Evolutionary conservation across 2,113 vertebrate genomes (phyloP).

Genomic region (Chionomys nivalis): DNA sequence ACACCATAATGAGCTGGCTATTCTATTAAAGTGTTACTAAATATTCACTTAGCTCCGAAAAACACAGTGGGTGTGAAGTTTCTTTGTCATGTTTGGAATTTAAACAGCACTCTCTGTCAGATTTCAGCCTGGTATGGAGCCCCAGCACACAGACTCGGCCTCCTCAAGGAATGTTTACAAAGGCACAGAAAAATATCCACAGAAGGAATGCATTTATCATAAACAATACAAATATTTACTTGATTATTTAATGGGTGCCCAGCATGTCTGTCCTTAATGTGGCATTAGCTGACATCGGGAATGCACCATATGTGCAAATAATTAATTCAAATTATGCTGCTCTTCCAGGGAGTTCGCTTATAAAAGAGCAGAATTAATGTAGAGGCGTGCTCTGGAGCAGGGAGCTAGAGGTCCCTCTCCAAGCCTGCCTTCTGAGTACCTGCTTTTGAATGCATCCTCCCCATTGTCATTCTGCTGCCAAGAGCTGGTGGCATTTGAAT

Average conservation of each 20-base stretch:
- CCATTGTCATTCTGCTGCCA: conserved; percentile 84
- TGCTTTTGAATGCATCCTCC: conserved; percentile 73
- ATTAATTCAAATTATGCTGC: conserved; percentile 87
- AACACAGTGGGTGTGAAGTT: conserved; percentile 77
- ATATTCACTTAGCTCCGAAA: conserved; percentile 82
- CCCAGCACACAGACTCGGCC: conserved; percentile 62
- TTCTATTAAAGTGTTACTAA: conserved; percentile 85
- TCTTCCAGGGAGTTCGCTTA: conserved; percentile 82
- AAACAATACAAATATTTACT: conserved; percentile 90
- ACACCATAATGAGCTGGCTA: conserved; percentile 78
- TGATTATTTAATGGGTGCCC: conserved; percentile 87
- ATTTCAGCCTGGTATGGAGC: conserved; percentile 75
- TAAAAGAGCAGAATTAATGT: conserved; percentile 84
- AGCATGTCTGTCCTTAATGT: conserved; percentile 87
- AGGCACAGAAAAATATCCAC: conserved; percentile 80
- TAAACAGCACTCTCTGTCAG: conserved; percentile 80
- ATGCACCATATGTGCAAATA: conserved; percentile 87
- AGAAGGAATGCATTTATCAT: conserved; percentile 85
- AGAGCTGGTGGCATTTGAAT: conserved; percentile 84
- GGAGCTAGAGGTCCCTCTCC: conserved; percentile 70
- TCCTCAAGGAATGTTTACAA: conserved; percentile 82
- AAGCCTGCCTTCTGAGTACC: conserved; percentile 77
- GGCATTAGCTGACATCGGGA: conserved; percentile 88
- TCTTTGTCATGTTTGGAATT: conserved; percentile 78
- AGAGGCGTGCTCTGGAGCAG: conserved; percentile 79